phyloP scores from a whole-genome alignment of 2,888 invertebrate species.

The Anodontia alba region DNA sequence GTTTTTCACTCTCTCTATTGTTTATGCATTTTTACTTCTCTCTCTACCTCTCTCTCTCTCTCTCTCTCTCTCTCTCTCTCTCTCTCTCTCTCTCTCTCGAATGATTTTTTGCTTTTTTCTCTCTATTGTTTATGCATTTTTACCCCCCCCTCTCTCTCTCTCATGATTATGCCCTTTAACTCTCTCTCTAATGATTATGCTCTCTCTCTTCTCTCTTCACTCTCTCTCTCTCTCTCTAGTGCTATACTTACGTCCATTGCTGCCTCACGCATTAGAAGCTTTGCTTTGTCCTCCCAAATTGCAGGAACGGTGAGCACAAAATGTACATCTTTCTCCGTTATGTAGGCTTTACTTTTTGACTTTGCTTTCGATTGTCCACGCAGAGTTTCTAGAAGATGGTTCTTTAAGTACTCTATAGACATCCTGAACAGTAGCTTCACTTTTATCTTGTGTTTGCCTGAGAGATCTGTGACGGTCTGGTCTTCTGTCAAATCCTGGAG shows the following conservation, averaged over 20 bases:
- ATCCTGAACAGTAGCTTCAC: conserved; percentile 35
- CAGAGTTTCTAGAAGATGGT: conserved; percentile 33
- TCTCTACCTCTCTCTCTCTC: too few relatives aligned
- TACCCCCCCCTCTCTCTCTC: too few relatives aligned
- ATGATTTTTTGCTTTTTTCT: too few relatives aligned
- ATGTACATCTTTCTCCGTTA: conserved; percentile 18
- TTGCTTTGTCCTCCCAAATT: conserved; percentile 40
- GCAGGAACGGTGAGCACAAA: conserved; percentile 42
- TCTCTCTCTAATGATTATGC: too few relatives aligned
- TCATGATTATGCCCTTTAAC: too few relatives aligned
- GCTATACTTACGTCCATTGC: conserved; percentile 28
- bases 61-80: too few relatives aligned
- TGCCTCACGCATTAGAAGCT: conserved; percentile 40
- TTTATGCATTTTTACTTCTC: too few relatives aligned
- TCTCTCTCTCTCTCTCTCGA: too few relatives aligned
- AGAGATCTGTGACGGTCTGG: conserved; percentile 32
- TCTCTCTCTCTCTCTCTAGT: too few relatives aligned
- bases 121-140: too few relatives aligned
- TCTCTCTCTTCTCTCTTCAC: too few relatives aligned
- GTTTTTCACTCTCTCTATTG: too few relatives aligned
- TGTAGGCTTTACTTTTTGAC: background rate
- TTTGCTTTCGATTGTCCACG: background rate
- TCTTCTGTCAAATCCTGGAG: conserved; percentile 33
- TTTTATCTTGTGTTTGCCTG: conserved; percentile 26
- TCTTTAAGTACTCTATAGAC: conserved; percentile 34